A percentile compares a stretch with the other conserved stretches of the same genome.
Evolutionary conservation across 37 sponge, comb jelly and placozoan species (phyloP).

Genomic region (Ephydatia muelleri): DNA sequence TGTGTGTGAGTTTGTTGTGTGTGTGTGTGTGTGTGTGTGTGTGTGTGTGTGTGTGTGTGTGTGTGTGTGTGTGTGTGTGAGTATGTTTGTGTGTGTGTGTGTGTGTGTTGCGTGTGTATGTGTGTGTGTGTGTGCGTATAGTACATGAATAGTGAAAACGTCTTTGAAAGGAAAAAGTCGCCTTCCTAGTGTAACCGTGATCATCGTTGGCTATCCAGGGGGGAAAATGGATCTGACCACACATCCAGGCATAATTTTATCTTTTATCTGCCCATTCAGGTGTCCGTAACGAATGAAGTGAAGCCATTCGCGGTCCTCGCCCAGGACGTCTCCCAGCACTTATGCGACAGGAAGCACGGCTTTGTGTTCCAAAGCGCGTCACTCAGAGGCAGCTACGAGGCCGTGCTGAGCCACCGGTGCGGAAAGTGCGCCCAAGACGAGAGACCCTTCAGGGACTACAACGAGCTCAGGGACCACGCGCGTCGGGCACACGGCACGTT

Average conservation of each 20-base stretch:
- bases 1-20: background rate
- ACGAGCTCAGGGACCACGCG: constrained; percentile 64
- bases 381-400: constrained; percentile 9
- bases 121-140: too few species aligned
- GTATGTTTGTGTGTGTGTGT: background rate
- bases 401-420: constrained; percentile 26
- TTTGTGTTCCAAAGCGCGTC: constrained; percentile 14
- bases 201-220: too few species aligned
- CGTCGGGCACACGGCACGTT: constrained; percentile 47
- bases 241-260: too few species aligned
- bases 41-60: background rate
- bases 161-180: too few species aligned
- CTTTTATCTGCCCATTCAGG: constrained; percentile 15
- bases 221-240: too few species aligned
- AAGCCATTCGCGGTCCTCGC: constrained; percentile 11
- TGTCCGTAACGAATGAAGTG: constrained; percentile 6
- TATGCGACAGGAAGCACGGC: constrained; percentile 35
- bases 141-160: too few species aligned
- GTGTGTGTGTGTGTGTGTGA: background rate
- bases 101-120: too few species aligned
- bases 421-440: constrained; percentile 26
- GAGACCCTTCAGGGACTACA: constrained; percentile 17
- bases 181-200: too few species aligned
- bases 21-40: background rate
- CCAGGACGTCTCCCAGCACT: background rate